phyloP scores from a whole-genome alignment of 2,797 vertebrate genomes.

The Pogonophryne albipinna region DNA sequence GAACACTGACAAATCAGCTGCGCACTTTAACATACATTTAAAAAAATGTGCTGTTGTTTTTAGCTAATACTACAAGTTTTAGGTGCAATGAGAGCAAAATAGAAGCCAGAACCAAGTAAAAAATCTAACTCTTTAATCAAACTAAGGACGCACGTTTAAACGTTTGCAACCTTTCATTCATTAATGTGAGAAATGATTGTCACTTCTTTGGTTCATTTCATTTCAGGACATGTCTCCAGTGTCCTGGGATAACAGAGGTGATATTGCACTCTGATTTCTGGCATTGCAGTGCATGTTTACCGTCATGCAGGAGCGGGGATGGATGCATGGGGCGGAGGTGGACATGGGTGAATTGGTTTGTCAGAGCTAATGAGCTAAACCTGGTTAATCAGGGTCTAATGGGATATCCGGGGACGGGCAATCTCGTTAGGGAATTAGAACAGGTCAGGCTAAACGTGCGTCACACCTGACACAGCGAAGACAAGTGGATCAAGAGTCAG shows the following conservation, averaged over 20 bases:
- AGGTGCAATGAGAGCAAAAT: neutral
- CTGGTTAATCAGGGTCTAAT: slow-evolving; percentile 81
- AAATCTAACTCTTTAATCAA: neutral
- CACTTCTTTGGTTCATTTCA: neutral
- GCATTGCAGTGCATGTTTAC: slow-evolving; percentile 7
- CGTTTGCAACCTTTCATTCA: neutral
- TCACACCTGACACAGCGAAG: slow-evolving; percentile 70
- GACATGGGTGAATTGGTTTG: slow-evolving; percentile 77
- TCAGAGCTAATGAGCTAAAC: slow-evolving; percentile 85
- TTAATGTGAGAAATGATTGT: neutral
- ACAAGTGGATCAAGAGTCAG: slow-evolving; percentile 64
- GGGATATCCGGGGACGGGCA: slow-evolving; percentile 82
- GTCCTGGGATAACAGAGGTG: neutral
- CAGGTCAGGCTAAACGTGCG: slow-evolving; percentile 76
- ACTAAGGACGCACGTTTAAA: neutral
- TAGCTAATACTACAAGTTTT: neutral
- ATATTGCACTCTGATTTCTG: neutral
- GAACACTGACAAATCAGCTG: too few relatives aligned
- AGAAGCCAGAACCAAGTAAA: neutral
- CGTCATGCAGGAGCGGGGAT: neutral
- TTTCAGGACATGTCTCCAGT: neutral
- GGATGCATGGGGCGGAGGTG: slow-evolving; percentile 43
- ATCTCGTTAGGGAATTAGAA: slow-evolving; percentile 87
- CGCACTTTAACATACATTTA: neutral
- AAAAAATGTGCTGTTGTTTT: neutral